Evolutionary conservation across 1,140 invertebrate genomes (phyloP), one percentile per base, ranked within the genome.

Genomic region (Marisa cornuarietis): DNA sequence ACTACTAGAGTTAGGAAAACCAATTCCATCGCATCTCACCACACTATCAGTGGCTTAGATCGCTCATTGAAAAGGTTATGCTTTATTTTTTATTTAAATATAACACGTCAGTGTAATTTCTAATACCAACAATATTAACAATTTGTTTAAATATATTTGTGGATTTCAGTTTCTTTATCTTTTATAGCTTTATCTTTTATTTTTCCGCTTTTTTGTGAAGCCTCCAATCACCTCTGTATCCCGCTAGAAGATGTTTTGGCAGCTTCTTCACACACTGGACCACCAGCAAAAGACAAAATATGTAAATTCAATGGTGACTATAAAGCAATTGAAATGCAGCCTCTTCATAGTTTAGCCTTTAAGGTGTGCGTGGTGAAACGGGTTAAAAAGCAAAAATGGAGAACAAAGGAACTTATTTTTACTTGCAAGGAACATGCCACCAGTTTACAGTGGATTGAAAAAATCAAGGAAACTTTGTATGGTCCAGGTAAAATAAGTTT

Each of bases 381-480:
- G 63, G 74, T 74, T 11, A 71, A 83, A 42, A 84, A 84, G 66
- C 85, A 87, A 72, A 84, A 82, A 54, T 88, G 87, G 88, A 82
- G 87, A 51, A 79, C 84, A 61, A 85, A 84, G 71, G 81, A 79
- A 24, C 68, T 87, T 20, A 80, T 74, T 26, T 87, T 89, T 73
- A 71, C 80, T 16, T 86, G 87, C 78, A 76, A 76, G 42, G 87
- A 87, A 58, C 82, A 81, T 71, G 73, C 73, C 10, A 79, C 83
- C 8, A 86, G 85, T 68, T 79, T 83, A n/a, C 73, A 81, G 26
- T 89, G 88, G 88, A 79, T 89, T 52, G 83, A 86, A 9, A 86
- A 77, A 66, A 86, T 89, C 31, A 78, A 80, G 61, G 81, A 84
- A 24, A 49, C 79, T 14, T 74, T 89, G 6, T 71, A 72, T 20